Evolutionary conservation across 2,888 invertebrate genomes (phyloP), one percentile per base, ranked within the genome.

Genomic region (Erebia epiphron): DNA sequence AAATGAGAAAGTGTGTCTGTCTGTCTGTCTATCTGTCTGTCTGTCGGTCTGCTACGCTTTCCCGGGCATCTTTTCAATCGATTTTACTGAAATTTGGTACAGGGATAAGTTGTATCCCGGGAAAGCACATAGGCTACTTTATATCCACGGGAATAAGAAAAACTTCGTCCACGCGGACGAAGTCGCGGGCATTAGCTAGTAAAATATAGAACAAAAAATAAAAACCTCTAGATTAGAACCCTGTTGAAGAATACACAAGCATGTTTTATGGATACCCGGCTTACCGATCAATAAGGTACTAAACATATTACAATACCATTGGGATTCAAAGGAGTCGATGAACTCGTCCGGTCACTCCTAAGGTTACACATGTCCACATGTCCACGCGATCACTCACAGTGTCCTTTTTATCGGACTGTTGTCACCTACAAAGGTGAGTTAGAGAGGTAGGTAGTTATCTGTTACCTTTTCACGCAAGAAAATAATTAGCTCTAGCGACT

Each of bases 221-320:
- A 57, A 57, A 26, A 14, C 57, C 57, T 26, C 14, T 26, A 57
- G 26, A 57, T 7, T 26, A 57, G 26, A 57, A 26, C 26, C 14
- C 5, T 13, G 26, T 57, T 57, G 7, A 26, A 21, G 57, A 57
- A 57, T 57, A 26, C 57, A 14, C 57, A 7, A 26, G 14, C 57
- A 14, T 26, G 14, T 54, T 10, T 54, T 54, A 54, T 18, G 54
- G 54, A 10, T 16, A 16, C 54, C 18, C 18, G 16, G 54, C 18
- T 46, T 49, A 62, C 62, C 49, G 49, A 62, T 62, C 46, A 49
- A 49, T 62, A 62, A 14, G 14, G 62, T 62, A 14, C 46, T 26
- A 21, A 62, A 11, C 49, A 14, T 21, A 21, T 62, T 46, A 62
- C 46, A 62, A 14, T 46, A 49, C 62, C 16, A 2, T 14, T 21